Conservation (phyloP, 2,113 vertebrate species). For the Larimichthys polyactis region DNA sequence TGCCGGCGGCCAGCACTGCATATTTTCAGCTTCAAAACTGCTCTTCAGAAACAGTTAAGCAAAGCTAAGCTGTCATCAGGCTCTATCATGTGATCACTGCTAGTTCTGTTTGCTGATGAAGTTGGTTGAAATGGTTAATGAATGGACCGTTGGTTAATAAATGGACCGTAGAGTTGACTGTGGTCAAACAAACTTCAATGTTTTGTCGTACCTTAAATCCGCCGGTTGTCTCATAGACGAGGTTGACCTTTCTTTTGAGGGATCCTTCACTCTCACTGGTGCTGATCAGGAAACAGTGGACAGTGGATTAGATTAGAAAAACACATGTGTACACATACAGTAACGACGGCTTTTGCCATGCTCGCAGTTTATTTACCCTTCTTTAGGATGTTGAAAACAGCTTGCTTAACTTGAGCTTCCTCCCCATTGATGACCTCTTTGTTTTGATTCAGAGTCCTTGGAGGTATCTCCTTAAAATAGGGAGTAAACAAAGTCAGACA, state of each 20-base stretch:
- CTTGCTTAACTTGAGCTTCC: slow-evolving; percentile 80
- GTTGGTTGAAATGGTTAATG: too few species aligned
- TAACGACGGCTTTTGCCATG: background rate
- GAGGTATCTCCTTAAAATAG: slow-evolving; percentile 86
- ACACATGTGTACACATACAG: background rate
- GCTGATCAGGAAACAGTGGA: slow-evolving; percentile 72
- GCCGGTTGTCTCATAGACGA: slow-evolving; percentile 83
- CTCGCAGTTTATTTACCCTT: slow-evolving; percentile 81
- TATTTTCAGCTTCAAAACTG: too few species aligned
- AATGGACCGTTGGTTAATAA: too few species aligned
- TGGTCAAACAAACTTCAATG: too few species aligned
- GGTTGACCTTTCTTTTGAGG: slow-evolving; percentile 82
- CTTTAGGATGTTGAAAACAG: slow-evolving; percentile 85
- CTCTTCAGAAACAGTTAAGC: background rate
- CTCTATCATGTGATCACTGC: too few species aligned
- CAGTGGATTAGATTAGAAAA: background rate
- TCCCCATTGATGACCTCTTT: slow-evolving; percentile 62
- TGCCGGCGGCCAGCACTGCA: too few species aligned
- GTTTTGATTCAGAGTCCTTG: slow-evolving; percentile 82
- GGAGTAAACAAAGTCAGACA: background rate
- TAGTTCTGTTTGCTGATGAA: too few species aligned
- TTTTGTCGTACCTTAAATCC: slow-evolving; percentile 79
- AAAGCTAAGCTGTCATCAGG: background rate
- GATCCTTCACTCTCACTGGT: slow-evolving; percentile 81
- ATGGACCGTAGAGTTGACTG: too few species aligned